Evolutionary conservation across 2,797 vertebrate genomes (phyloP), one percentile per base, ranked within the genome.

Genomic region (Cygnus olor): DNA sequence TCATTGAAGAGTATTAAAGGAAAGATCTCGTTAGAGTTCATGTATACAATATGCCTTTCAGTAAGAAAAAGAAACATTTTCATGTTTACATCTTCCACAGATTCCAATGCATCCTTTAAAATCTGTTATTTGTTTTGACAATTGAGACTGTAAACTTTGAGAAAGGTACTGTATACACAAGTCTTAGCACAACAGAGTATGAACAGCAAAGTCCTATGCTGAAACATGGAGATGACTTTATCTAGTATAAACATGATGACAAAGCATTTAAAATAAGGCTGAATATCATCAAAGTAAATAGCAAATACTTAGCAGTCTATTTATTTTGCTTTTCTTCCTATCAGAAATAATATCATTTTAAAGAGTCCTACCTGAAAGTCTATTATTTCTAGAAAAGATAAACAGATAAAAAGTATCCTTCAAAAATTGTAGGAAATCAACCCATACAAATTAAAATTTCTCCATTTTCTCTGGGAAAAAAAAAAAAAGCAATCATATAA

Each of bases 111-210:
- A 47, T 40, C 9, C 19, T 74, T 77, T 93, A 63, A 27, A 77
- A 14, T 34, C 14, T 61, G 4, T 51, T 70, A 14, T 14, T 64
- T 45, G 9, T 73, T 86, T 83, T 74, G 53, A 32, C 53, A 70
- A 36, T 24, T 53, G 2, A 1, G 32, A 19, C 21, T n/a, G 8
- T 16, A 13, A 42, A 24, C 0, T 0, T 18, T 24, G 61, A 54
- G 40, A 73, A 54, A 16, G n/a, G 34, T 47, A 4, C 11, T 42
- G 14, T 42, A 63, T 32, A 24, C 15, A 20, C 14, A 49, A 47
- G 44, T 19, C 32, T 36, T 81, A 24, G 19, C 44, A 73, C 14
- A 79, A 19, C 14, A 70, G 34, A 74, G 45, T 49, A 49, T 3
- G 7, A 66, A 56, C 5, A 66, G 36, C 15, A 89, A 68, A 91